Base-by-base conservation (phyloP, 1,140 invertebrate genomes). In the Procambarus clarkii region DNA sequence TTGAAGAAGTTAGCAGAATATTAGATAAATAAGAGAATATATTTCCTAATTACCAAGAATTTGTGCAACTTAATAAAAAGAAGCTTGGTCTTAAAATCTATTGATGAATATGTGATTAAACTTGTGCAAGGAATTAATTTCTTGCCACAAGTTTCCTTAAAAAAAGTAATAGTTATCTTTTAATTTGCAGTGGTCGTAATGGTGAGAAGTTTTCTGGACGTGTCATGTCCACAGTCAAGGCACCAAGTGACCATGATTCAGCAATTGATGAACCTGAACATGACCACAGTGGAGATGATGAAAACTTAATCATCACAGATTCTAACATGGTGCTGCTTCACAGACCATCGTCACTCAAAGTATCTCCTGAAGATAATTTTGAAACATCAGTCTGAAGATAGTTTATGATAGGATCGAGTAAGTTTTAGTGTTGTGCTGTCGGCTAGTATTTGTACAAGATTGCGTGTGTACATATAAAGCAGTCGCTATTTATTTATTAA, bases 211-310 rank as follows among this genome's bases (percentile, higher is more conserved):
- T 88, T 46, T 50, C 78, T 24, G 87, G 87, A 45, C 87, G 79
- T 54, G 64, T 80, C 21, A 88, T 48, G 21, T 80, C 80, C 8
- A 88, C 87, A 18, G 79, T 71, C 13, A 88, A 88, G 64, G 87
- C 87, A 34, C 87, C 87, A 1, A 88, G 87, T 44, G 87, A 88
- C n/a, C 87, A 88, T 21, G 87, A 88, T 74, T 88, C 87, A 48
- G 87, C 87, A 45, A 88, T 88, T 82, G 87, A 88, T 71, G 87
- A 88, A 64, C 87, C 87, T n/a, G 87, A 88, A 15, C 87, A 88
- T 34, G 87, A 88, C 64, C 87, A 88, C 24, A 88, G 87, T 74
- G 87, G 87, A 13, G 87, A 88, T 82, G 87, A 88, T 15, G 87
- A 88, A 24, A 88, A 88, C 79, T 81, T 88, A 50, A 88, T 88